phyloP scores from a whole-genome alignment of 2,797 vertebrate species.

The Micropoecilia bifurca region DNA sequence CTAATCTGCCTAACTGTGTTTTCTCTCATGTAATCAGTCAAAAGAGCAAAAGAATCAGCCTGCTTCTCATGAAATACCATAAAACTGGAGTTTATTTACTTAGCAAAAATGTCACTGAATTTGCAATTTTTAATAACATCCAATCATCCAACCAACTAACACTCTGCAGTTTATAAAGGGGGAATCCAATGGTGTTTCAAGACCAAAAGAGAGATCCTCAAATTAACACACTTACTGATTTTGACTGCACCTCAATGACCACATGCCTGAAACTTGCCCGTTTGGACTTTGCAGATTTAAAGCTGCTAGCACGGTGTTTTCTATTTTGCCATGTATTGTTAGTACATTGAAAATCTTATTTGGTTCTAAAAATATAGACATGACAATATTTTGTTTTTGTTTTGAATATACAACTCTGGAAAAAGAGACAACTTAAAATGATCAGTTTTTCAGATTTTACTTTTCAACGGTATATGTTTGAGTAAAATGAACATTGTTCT shows the following conservation, averaged over 20 bases:
- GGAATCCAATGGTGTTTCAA: not conserved
- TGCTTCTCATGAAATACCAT: slow-evolving; percentile 18
- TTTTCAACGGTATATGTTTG: too few relatives aligned
- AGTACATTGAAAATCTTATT: not conserved
- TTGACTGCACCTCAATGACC: not conserved
- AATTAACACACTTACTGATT: not conserved
- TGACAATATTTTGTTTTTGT: not conserved
- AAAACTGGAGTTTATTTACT: slow-evolving; percentile 17
- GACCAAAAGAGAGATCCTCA: not conserved
- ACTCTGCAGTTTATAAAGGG: not conserved
- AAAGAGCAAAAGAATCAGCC: slow-evolving; percentile 38
- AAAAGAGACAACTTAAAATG: too few relatives aligned
- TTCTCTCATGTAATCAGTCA: slow-evolving; percentile 32
- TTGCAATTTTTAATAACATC: not conserved
- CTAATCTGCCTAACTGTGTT: slow-evolving; percentile 16
- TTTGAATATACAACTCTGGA: not conserved
- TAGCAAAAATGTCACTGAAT: not conserved
- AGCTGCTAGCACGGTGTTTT: not conserved
- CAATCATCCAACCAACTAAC: not conserved
- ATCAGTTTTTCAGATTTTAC: too few relatives aligned
- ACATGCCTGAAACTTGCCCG: not conserved
- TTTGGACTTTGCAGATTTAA: not conserved
- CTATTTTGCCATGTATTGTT: not conserved
- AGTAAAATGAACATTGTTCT: too few relatives aligned
- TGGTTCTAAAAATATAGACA: not conserved